Evolutionary conservation across 2,888 invertebrate genomes (phyloP), one percentile per base, ranked within the genome.

Genomic region (Phyto melanocephala): DNA sequence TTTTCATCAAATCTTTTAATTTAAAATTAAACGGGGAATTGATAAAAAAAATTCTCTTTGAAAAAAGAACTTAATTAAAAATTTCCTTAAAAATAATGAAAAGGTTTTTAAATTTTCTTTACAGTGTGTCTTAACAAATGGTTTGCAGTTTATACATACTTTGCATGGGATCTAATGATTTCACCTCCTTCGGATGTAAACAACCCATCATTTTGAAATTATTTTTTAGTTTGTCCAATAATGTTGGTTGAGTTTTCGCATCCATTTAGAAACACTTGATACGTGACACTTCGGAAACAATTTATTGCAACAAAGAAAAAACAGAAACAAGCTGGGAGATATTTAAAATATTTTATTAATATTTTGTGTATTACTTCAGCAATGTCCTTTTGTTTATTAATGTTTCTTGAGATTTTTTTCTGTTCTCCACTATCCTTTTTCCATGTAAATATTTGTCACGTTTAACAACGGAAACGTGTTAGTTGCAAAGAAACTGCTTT

Each of bases 151-250:
- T 6, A 67, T 71, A 85, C 81, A 33, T 80, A 85, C 85, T 67
- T 45, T 45, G 65, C 22, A 77, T 52, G 13, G 80, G 45, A 81
- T 83, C 80, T 45, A 63, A 28, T 0, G 68, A 79, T 56, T 85
- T 80, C 15, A 52, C 52, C 62, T 65, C 82, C 52, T 85, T 86
- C 10, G 82, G 75, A 62, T 85, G 82, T 50, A 87, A 75, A 54
- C 87, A 87, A 60, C 87, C 87, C 87, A 87, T 87, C 82, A 86
- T 83, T 79, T 86, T 86, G 47, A 87, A 84, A 85, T 86, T 87
- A 20, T 83, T 85, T 76, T 84, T 87, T 58, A 87, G 84, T 83
- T 87, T 87, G 24, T 80, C 52, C 33, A 87, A 84, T 52, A 87
- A 80, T 50, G 79, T 72, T 60, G 83, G 86, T 56, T 85, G 81